These are phyloP conservation scores for Eolophus roseicapilla DNA, from an alignment of 2,113 vertebrate species.

Conservation along the genomic window DNA sequence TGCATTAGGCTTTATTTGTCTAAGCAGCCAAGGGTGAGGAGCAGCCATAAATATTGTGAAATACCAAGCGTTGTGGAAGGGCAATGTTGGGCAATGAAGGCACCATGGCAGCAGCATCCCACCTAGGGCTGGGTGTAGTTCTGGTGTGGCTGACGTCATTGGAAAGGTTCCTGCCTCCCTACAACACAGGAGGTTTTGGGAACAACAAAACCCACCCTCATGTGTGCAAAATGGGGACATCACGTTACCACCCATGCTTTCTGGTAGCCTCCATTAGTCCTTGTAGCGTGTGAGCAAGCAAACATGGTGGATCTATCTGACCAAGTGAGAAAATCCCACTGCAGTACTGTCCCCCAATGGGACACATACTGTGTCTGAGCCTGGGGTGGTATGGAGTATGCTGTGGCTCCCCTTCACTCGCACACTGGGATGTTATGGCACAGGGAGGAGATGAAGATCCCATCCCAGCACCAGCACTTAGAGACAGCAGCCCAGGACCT, in stretches of 20 bases:
- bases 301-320: neutral
- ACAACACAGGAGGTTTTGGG: neutral
- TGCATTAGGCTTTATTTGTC: constrained; percentile 64
- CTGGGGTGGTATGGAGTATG: fast-evolving
- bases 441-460: neutral
- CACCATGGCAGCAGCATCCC: neutral
- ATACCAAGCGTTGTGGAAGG: neutral
- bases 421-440: fast-evolving
- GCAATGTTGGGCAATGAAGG: fast-evolving
- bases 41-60: constrained; percentile 47
- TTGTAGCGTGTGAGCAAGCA: neutral
- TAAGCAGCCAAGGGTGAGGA: constrained; percentile 48
- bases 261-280: neutral
- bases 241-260: neutral
- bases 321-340: neutral
- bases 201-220: neutral
- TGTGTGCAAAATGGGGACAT: neutral
- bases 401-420: neutral
- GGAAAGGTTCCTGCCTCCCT: neutral
- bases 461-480: neutral
- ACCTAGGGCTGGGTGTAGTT: neutral
- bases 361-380: neutral
- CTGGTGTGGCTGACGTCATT: fast-evolving
- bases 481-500: neutral
- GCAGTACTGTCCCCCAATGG: neutral